These are phyloP conservation scores for Choloepus hoffmanni DNA, from an alignment of 2,113 vertebrate species.

Conservation along the genomic window DNA sequence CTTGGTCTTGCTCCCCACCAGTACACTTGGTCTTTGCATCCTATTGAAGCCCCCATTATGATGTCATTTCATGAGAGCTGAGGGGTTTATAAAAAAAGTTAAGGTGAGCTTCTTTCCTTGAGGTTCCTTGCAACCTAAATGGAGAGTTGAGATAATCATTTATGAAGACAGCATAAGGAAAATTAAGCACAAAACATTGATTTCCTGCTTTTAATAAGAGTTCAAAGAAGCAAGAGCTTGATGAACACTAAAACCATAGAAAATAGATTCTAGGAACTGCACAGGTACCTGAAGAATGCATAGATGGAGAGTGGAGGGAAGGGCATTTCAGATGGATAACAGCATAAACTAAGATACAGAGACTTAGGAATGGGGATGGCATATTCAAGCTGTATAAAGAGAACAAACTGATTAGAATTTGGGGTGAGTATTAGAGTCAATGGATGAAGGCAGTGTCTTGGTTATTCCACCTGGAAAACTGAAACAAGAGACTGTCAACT, in stretches of 20 bases:
- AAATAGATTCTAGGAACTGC: neutral
- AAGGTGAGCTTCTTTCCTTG: neutral
- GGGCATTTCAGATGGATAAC: neutral
- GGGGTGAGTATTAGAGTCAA: neutral
- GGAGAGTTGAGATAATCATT: neutral
- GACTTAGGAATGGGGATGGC: too few relatives aligned
- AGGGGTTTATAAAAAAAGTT: neutral
- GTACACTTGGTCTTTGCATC: neutral
- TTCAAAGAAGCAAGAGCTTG: neutral
- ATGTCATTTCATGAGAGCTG: neutral
- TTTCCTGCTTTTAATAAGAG: constrained; percentile 12
- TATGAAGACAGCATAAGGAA: neutral
- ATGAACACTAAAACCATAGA: neutral
- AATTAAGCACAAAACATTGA: neutral
- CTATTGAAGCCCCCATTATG: neutral
- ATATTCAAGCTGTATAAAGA: neutral
- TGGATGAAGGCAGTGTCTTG: neutral
- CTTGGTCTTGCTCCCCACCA: neutral
- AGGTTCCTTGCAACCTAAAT: neutral
- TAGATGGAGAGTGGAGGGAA: neutral
- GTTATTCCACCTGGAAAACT: neutral
- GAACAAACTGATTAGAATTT: neutral
- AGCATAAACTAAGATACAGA: neutral
- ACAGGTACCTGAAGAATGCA: neutral
- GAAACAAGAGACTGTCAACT: neutral